A percentile compares a stretch with the other conserved stretches of the same genome.
These are phyloP conservation scores for Schizopygopsis pylzovi DNA, from an alignment of 2,797 vertebrate genomes.

Conservation along the genomic window DNA sequence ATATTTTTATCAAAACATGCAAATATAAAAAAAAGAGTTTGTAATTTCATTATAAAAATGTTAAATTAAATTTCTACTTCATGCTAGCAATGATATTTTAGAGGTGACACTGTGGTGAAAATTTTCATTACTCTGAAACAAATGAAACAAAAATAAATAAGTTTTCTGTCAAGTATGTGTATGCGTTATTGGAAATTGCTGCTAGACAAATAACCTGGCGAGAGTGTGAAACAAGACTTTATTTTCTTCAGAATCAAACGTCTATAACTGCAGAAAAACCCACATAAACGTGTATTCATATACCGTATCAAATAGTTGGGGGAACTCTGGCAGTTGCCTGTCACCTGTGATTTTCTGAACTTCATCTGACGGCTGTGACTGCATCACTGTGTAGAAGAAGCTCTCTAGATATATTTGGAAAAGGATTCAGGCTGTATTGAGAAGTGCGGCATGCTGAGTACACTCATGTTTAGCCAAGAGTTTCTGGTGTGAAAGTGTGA, in stretches of 20 bases:
- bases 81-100: background rate
- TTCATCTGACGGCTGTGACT: constrained; percentile 13
- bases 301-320: background rate
- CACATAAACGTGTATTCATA: constrained; percentile 2
- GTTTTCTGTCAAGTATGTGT: background rate
- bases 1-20: background rate
- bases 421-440: constrained; percentile 25
- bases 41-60: background rate
- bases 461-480: background rate
- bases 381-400: constrained; percentile 15
- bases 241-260: background rate
- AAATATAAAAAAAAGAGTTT: background rate
- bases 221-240: background rate
- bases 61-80: background rate
- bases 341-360: constrained; percentile 25
- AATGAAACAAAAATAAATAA: background rate
- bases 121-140: background rate
- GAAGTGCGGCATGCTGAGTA: background rate
- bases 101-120: background rate
- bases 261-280: background rate
- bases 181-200: background rate
- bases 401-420: background rate
- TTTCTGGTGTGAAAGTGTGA: constrained; percentile 21
- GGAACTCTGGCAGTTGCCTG: constrained; percentile 1
- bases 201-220: background rate